Evolutionary conservation across 2,113 vertebrate genomes (phyloP), one percentile per base, ranked within the genome.

Genomic region (Aramus guarauna): DNA sequence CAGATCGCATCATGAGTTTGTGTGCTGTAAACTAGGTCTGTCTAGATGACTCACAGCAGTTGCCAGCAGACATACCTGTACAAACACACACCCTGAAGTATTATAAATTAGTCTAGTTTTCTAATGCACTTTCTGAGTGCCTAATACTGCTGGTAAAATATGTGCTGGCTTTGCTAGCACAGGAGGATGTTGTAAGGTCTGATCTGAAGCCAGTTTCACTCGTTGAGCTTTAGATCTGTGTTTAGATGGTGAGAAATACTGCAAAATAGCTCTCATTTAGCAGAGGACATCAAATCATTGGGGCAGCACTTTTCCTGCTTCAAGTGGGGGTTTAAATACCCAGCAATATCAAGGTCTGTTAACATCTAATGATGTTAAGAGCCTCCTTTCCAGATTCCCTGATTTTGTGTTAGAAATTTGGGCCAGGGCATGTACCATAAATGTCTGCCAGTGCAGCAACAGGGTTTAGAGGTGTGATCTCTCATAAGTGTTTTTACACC

Each of bases 11-110:
- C 48, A 8, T 45, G 39, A 69, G 69, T 71, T 68, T 39, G 48
- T 23, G 24, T 26, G 63, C 55, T 77, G 71, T 77, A 77, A 81
- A 52, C 66, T 24, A 32, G 47, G 52, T 53, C 72, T 92, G 72
- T 62, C 73, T 52, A 60, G 79, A 60, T 93, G 94, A 94, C 32
- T 90, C 84, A 62, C 73, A 27, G 16, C 3, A 1, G 67, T 84
- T 95, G 93, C 84, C 85, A 90, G 80, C 86, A 91, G 63, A 92
- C 84, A 74, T 88, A 92, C 90, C 88, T 92, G 84, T 78, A 84
- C 88, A 90, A 93, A 83, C 90, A 68, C 89, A 92, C 74, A 86
- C 75, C 76, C 78, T 59, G 62, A 56, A 90, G 81, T 59, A 23
- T 64, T 72, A 92, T 92, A 85, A 95, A 90, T 76, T 81, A 93